A percentile compares a stretch with the other conserved stretches of the same genome.
These are phyloP conservation scores for Hormaphis cornu DNA, from an alignment of 1,140 invertebrate species.

Conservation along the genomic window DNA sequence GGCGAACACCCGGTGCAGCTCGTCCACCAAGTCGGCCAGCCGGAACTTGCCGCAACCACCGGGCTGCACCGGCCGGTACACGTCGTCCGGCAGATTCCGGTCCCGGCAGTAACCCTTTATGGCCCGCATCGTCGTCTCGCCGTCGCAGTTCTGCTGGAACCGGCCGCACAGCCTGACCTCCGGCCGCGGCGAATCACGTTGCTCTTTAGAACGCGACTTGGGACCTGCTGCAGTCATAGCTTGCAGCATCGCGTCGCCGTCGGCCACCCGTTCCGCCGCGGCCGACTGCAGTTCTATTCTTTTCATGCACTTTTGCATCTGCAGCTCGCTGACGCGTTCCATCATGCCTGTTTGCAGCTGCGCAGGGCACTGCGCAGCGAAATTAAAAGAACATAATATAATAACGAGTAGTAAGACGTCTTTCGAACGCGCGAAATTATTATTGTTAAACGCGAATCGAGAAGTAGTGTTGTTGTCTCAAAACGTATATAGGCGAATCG, in stretches of 20 bases:
- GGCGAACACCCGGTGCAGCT: slow-evolving; percentile 34
- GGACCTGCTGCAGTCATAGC: neutral
- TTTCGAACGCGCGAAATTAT: no score
- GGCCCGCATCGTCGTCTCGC: neutral
- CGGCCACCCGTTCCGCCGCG: neutral
- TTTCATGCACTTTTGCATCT: no score
- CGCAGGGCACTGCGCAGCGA: no score
- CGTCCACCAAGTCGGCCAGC: slow-evolving; percentile 33
- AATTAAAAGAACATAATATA: no score
- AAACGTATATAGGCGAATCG: no score
- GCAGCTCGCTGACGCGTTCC: no score
- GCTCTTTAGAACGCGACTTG: no score
- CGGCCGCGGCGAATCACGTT: neutral
- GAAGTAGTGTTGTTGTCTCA: no score
- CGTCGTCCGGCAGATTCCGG: neutral
- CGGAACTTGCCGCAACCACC: slow-evolving; percentile 3
- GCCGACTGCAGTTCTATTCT: no score
- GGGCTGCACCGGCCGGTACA: slow-evolving; percentile 3
- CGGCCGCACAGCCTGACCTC: neutral
- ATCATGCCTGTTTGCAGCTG: no score
- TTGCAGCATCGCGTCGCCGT: neutral
- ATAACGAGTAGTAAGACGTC: no score
- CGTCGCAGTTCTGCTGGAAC: neutral
- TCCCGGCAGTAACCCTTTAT: slow-evolving; percentile 5
- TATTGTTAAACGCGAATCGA: no score